These are phyloP conservation scores for Lomographa bimaculata DNA, from an alignment of 2,888 invertebrate genomes.

Conservation along the genomic window DNA sequence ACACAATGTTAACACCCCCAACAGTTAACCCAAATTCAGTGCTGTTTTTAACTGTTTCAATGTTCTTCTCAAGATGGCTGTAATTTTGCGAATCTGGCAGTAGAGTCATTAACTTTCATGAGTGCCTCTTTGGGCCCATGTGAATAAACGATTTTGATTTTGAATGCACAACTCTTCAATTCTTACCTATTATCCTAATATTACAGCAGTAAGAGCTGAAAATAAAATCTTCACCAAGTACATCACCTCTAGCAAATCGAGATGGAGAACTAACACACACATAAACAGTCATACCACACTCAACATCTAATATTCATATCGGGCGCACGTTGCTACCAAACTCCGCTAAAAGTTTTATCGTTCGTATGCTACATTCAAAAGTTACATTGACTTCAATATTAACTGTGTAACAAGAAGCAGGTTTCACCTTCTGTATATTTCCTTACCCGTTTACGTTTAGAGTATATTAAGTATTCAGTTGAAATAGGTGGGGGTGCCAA, in stretches of 20 bases:
- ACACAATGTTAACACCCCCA: conserved; percentile 82
- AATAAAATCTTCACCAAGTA: conserved; percentile 43
- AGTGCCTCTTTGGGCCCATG: no score
- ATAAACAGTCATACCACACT: conserved; percentile 57
- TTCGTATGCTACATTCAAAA: conserved; percentile 34
- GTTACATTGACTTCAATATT: conserved; percentile 35
- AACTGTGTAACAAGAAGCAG: conserved; percentile 33
- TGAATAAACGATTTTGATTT: no score
- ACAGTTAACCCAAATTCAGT: conserved; percentile 8
- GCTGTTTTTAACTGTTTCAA: no score
- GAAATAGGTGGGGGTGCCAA: conserved; percentile 25
- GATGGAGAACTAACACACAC: conserved; percentile 45
- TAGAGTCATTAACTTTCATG: no score
- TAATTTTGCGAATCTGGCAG: no score
- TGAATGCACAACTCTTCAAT: conserved; percentile 58
- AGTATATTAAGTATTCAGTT: conserved; percentile 16
- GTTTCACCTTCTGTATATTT: conserved; percentile 33
- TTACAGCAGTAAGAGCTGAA: conserved; percentile 32
- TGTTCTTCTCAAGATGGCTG: no score
- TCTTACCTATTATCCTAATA: conserved; percentile 12
- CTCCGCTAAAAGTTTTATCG: conserved; percentile 46
- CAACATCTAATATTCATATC: conserved; percentile 59
- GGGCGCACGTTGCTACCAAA: conserved; percentile 51
- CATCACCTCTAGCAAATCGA: conserved; percentile 41
- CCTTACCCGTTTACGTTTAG: conserved; percentile 15